Base-by-base conservation (phyloP, 2,888 invertebrate species). In the Ditylenchus weischeri region DNA sequence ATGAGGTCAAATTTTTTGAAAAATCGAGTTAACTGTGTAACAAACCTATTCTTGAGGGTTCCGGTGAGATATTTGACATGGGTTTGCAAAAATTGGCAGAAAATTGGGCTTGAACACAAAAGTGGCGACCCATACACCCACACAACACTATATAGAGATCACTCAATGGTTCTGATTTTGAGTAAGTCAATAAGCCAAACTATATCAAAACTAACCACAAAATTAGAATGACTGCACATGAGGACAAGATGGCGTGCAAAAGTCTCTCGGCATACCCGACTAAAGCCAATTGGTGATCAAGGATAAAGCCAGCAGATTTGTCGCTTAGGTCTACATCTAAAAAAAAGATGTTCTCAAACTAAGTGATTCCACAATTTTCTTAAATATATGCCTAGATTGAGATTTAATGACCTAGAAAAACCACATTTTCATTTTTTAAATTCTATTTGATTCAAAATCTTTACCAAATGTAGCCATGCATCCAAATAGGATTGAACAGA, bases 401-500 rank as follows among this genome's bases (percentile, higher is more conserved):
- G 68, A 48, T 76, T 72, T 47, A 72, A 62, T 15, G 68, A 67
- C 69, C 75, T 72, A 23, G 29, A 75, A 70, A 49, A 49, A n/a
- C n/a, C n/a, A n/a, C 29, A 13, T 47, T 29, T 47, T n/a, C n/a
- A n/a, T n/a, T n/a, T 61, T 36, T 29, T 38, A 8, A 35, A 47
- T 5, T 38, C 2, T 19, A 61, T 43, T 13, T 47, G 10, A 47
- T 61, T 38, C 35, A 59, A 36, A 0, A 67, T 8, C 18, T 36
- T 57, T 47, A 72, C 75, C 74, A 74, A 8, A 74, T 19, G 61
- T 74, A 74, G n/a, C 74, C 74, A 58, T 74, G 74, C 74, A 74
- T 74, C 74, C 74, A 74, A 48, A 74, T 62, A 10, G 76, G 76
- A 43, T 63, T 76, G 60, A 74, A 74, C 35, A 76, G 65, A 63